phyloP scores from a whole-genome alignment of 2,888 invertebrate genomes.

The Lasioglossum villosulum region DNA sequence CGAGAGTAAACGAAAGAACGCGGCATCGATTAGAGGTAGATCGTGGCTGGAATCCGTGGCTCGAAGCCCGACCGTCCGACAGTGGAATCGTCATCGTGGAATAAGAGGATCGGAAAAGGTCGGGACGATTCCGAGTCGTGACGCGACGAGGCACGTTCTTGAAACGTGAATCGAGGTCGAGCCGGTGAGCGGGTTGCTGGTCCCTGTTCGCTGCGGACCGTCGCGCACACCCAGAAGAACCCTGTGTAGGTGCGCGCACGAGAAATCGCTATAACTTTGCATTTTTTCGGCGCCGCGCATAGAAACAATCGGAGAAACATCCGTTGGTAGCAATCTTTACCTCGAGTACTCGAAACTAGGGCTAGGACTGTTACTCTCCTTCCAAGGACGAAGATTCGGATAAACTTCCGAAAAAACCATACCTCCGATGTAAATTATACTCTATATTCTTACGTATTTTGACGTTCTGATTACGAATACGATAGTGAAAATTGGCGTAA shows the following conservation, averaged over 20 bases:
- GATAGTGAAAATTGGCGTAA: no score
- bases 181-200: slow-evolving; percentile 58
- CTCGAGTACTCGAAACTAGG: background rate
- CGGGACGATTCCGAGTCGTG: slow-evolving; percentile 59
- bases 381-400: no score
- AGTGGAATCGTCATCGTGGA: slow-evolving; percentile 36
- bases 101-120: slow-evolving; percentile 60
- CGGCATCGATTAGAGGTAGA: slow-evolving; percentile 6
- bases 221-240: background rate
- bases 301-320: no score
- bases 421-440: no score
- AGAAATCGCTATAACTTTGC: background rate
- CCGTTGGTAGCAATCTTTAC: background rate
- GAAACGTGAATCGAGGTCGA: slow-evolving; percentile 68
- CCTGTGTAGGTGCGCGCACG: background rate
- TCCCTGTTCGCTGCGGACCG: background rate
- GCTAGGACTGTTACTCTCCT: no score
- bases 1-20: background rate
- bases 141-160: slow-evolving; percentile 61
- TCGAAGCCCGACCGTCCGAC: background rate
- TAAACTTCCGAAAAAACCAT: no score
- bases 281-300: background rate
- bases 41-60: slow-evolving; percentile 39
- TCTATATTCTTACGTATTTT: no score
- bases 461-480: no score